These are phyloP conservation scores for Cassiopea andromeda DNA, from an alignment of 30 jellyfish, hydroid and myxozoan genomes.

Conservation along the genomic window DNA sequence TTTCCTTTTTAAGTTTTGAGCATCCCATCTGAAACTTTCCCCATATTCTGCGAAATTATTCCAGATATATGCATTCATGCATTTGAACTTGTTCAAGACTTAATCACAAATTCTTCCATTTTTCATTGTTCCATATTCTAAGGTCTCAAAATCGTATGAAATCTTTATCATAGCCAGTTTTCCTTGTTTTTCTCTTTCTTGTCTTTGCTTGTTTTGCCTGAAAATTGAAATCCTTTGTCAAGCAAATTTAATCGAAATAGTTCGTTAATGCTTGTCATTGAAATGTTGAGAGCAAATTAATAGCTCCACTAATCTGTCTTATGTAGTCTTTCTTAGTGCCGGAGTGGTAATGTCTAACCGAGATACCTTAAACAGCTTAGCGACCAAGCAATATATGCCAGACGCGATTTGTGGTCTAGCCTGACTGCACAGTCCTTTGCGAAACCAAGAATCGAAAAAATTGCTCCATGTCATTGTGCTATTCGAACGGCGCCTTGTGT, in stretches of 20 bases:
- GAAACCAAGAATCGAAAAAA: conserved; percentile 29
- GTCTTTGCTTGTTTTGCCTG: too few relatives aligned
- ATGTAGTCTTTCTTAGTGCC: conserved; percentile 1
- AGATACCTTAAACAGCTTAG: conserved; percentile 13
- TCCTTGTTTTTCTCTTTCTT: too few relatives aligned
- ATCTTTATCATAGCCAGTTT: too few relatives aligned
- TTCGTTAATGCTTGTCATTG: background rate
- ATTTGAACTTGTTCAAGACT: too few relatives aligned
- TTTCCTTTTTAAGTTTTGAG: too few relatives aligned
- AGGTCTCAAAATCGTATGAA: too few relatives aligned
- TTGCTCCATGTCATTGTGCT: conserved; percentile 4
- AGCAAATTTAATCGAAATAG: background rate
- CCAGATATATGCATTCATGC: too few relatives aligned
- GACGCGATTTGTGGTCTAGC: conserved; percentile 41
- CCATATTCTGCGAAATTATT: too few relatives aligned
- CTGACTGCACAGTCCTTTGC: conserved; percentile 17
- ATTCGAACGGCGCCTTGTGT: conserved; percentile 39
- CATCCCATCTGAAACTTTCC: too few relatives aligned
- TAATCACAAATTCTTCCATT: too few relatives aligned
- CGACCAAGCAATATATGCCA: conserved; percentile 8
- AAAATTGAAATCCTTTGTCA: background rate
- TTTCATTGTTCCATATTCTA: too few relatives aligned
- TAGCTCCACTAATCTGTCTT: background rate
- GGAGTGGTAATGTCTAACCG: background rate
- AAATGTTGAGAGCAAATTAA: background rate